Evolutionary conservation across 2,888 invertebrate species (phyloP).

Genomic region (Caenorhabditis panamensis): DNA sequence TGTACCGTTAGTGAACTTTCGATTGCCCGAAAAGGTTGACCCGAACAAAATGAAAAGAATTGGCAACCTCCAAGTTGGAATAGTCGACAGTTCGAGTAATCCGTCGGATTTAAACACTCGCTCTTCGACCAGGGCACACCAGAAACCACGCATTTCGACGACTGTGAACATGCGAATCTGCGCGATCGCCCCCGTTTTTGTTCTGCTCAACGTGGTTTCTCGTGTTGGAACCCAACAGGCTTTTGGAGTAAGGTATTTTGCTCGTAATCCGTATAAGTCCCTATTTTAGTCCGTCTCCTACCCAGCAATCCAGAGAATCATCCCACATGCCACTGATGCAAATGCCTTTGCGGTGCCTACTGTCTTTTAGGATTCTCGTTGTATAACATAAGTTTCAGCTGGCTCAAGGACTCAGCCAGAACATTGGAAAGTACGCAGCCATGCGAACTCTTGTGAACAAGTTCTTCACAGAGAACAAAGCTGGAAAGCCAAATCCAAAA

Average conservation of each 20-base stretch:
- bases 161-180: conserved; percentile 33
- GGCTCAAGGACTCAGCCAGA: conserved; percentile 47
- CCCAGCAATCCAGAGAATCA: conserved; percentile 46
- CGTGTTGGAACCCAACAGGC: conserved; percentile 46
- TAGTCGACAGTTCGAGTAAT: conserved; percentile 22
- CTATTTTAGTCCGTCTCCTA: conserved; percentile 39
- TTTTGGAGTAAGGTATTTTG: conserved; percentile 36
- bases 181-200: conserved; percentile 19
- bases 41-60: background rate
- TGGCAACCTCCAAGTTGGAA: conserved; percentile 7
- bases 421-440: conserved; percentile 37
- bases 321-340: conserved; percentile 52
- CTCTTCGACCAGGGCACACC: conserved; percentile 12
- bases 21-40: conserved; percentile 10
- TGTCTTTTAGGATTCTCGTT: background rate
- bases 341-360: conserved; percentile 53
- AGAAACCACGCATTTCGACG: conserved; percentile 32
- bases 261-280: background rate
- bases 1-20: conserved; percentile 46
- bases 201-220: conserved; percentile 10
- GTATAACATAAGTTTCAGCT: conserved; percentile 10
- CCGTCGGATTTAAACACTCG: conserved; percentile 42
- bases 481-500: conserved; percentile 53
- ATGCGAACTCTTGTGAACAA: conserved; percentile 46
- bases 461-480: conserved; percentile 51